A percentile compares a stretch with the other conserved stretches of the same genome.
Conservation (phyloP, 2,888 invertebrate species). For the Theretra japonica region DNA sequence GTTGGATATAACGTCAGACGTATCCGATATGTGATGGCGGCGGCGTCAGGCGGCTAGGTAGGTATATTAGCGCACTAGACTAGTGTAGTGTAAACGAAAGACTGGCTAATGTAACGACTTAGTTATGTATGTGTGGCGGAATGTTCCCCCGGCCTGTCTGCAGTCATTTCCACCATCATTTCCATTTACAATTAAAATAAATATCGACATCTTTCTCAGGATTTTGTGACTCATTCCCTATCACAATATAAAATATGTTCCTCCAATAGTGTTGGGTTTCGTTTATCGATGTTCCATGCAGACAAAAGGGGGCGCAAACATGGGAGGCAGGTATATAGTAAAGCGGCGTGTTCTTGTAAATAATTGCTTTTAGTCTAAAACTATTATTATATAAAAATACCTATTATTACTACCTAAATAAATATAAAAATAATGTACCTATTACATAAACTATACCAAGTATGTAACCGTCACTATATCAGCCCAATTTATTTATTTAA, state of each 20-base stretch:
- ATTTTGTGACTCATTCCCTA: not conserved
- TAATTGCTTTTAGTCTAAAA: conserved; percentile 77
- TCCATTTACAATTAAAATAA: not conserved
- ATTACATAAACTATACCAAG: conserved; percentile 39
- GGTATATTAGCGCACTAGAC: conserved; percentile 49
- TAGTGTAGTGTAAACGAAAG: conserved; percentile 82
- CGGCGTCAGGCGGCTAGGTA: conserved; percentile 39
- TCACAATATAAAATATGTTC: not conserved
- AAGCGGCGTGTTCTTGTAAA: conserved; percentile 76
- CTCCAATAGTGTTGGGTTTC: not conserved
- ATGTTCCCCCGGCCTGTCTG: conserved; percentile 15
- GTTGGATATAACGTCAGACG: not conserved
- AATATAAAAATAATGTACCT: conserved; percentile 54
- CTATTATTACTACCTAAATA: conserved; percentile 43
- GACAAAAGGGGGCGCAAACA: conserved; percentile 46
- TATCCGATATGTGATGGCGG: not conserved
- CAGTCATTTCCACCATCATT: not conserved
- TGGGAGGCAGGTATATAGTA: conserved; percentile 72
- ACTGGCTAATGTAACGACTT: conserved; percentile 79
- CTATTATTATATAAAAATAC: conserved; percentile 31
- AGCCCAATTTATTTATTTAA: conserved; percentile 42
- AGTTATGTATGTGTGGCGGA: conserved; percentile 47
- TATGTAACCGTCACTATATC: conserved; percentile 43
- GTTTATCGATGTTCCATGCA: conserved; percentile 22
- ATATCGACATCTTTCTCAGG: not conserved